Evolutionary conservation across 1,140 invertebrate genomes (phyloP).

Genomic region (Neodiprion lecontei): DNA sequence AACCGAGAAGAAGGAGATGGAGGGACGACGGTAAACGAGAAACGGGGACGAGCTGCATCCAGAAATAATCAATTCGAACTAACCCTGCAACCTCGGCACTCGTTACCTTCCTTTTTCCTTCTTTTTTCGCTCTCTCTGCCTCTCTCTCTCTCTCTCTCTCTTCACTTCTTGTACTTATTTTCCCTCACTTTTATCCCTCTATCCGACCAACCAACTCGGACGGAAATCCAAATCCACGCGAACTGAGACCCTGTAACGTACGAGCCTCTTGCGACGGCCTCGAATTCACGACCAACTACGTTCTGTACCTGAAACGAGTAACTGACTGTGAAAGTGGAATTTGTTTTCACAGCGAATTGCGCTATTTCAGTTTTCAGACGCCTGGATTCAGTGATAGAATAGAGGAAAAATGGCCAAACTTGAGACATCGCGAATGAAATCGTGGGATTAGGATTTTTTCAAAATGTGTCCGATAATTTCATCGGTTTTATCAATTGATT

Average conservation of each 20-base stretch:
- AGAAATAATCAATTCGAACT: background rate
- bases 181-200: background rate
- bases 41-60: background rate
- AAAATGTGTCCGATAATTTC: too few species aligned
- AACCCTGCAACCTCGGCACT: background rate
- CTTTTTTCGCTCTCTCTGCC: background rate
- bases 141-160: background rate
- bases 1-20: background rate
- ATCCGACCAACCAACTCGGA: background rate
- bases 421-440: too few species aligned
- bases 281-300: background rate
- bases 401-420: too few species aligned
- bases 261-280: background rate
- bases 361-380: too few species aligned
- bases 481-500: too few species aligned
- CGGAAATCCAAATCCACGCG: background rate
- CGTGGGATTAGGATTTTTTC: too few species aligned
- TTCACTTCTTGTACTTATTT: too few species aligned
- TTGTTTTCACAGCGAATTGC: too few species aligned
- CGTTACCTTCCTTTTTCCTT: background rate
- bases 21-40: background rate
- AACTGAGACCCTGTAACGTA: background rate
- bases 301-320: background rate
- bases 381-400: too few species aligned
- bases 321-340: background rate